phyloP scores from a whole-genome alignment of 1,140 invertebrate species.

The Solen grandis region DNA sequence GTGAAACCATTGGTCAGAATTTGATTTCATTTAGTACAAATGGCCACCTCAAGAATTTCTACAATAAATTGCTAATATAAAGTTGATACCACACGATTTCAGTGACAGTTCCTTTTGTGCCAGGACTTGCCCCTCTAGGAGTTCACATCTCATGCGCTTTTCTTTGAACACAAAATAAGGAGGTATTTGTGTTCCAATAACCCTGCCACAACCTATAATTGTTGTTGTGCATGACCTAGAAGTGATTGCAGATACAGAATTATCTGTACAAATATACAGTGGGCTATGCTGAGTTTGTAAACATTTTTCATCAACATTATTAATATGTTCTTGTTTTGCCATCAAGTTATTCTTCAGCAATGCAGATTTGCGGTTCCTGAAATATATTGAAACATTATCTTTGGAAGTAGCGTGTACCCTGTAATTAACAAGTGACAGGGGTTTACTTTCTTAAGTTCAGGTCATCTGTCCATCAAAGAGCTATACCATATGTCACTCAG shows the following conservation, averaged over 20 bases:
- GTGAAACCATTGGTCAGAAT: no score
- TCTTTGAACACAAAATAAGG: conserved; percentile 6
- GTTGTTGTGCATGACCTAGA: conserved; percentile 4
- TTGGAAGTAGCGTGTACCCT: conserved; percentile 18
- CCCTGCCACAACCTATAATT: no score
- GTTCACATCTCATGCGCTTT: not conserved
- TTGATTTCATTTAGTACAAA: no score
- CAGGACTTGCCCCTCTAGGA: no score
- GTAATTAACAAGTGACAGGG: conserved; percentile 4
- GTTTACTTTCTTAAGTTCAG: conserved; percentile 8
- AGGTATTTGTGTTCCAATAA: conserved; percentile 30
- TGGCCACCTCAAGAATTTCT: no score
- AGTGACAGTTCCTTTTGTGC: no score
- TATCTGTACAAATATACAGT: not conserved
- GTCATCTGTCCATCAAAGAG: conserved; percentile 12
- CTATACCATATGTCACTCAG: conserved; percentile 16
- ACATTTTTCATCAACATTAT: conserved; percentile 28
- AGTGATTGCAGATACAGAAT: not conserved
- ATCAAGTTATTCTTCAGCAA: not conserved
- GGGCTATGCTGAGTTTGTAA: conserved; percentile 1
- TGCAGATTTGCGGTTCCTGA: not conserved
- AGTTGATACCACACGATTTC: no score
- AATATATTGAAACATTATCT: not conserved
- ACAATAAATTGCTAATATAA: no score
- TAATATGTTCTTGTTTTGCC: conserved; percentile 21